Conservation (phyloP, 2,888 invertebrate genomes). For the Trichogramma dendrolimi region DNA sequence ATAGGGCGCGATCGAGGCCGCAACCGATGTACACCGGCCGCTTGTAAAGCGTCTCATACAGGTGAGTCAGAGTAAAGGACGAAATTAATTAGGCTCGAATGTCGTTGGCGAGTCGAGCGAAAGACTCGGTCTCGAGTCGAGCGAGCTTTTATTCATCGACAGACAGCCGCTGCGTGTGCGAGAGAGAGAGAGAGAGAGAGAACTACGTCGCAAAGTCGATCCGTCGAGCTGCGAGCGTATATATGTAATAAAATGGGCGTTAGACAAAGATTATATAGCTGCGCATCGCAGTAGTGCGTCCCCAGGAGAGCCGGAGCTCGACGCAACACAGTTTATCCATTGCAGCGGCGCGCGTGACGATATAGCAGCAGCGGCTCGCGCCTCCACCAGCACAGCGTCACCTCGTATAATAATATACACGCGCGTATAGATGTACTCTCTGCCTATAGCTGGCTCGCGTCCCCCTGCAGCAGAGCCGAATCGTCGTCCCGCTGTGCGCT, state of each 20-base stretch:
- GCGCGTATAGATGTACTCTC: no score
- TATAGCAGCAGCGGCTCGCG: conserved; percentile 32
- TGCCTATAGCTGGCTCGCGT: no score
- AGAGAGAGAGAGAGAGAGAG: conserved; percentile 5
- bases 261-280: conserved; percentile 39
- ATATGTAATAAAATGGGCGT: conserved; percentile 51
- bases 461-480: no score
- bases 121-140: neutral
- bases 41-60: no score
- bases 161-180: neutral
- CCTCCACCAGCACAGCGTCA: conserved; percentile 23
- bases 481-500: no score
- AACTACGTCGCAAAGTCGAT: neutral
- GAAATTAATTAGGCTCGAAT: neutral
- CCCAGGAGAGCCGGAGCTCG: neutral
- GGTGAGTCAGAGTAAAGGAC: neutral
- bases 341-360: conserved; percentile 22
- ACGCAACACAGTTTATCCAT: conserved; percentile 55
- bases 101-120: neutral
- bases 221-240: conserved; percentile 29
- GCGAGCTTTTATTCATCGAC: neutral
- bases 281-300: conserved; percentile 44
- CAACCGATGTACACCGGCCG: neutral
- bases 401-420: neutral
- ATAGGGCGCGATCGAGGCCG: neutral